phyloP scores from a whole-genome alignment of 2,797 vertebrate species.

The Centroberyx gerrardi region DNA sequence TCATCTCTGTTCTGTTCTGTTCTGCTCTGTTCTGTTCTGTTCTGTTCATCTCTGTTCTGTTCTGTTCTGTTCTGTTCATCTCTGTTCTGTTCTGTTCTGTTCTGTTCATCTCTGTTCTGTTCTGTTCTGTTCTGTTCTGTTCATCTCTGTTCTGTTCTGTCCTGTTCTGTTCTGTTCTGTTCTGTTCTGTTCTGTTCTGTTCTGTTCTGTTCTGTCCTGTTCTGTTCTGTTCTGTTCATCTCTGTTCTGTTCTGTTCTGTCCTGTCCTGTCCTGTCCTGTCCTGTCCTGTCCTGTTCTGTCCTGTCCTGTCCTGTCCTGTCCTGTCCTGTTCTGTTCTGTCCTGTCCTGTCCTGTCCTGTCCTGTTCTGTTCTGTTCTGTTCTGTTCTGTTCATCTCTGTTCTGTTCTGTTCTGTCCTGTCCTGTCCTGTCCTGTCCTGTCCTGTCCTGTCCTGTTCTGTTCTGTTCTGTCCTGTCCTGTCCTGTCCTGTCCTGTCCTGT shows the following conservation, averaged over 20 bases:
- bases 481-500: neutral
- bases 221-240: conserved; percentile 1
- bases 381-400: neutral
- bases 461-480: neutral
- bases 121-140: neutral
- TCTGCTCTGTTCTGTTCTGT: conserved; percentile 3
- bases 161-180: neutral
- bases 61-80: neutral
- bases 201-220: neutral
- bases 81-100: neutral
- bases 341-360: conserved; percentile 1
- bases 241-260: neutral
- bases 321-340: conserved; percentile 1
- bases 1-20: neutral
- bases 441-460: neutral
- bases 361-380: neutral
- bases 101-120: neutral
- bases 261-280: neutral
- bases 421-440: conserved; percentile 4
- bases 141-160: conserved; percentile 4
- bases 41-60: neutral
- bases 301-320: neutral
- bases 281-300: neutral
- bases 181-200: neutral
- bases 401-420: neutral